Percentiles rank a stretch among this genome's conserved stretches.
Evolutionary conservation across 2,888 invertebrate genomes (phyloP).

Genomic region (Drosophila borealis): DNA sequence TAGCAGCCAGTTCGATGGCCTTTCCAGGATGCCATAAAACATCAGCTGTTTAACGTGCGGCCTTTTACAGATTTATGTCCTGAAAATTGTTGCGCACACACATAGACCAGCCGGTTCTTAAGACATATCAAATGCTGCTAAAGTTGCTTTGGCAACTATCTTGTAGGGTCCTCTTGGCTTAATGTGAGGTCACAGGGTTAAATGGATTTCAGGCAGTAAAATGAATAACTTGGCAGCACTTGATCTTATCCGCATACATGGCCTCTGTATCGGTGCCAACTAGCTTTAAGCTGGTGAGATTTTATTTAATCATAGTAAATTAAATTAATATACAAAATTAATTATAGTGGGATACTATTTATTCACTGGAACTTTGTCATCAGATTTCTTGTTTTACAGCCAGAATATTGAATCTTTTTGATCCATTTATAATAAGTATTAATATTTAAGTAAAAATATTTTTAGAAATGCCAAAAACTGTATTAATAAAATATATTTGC

Average conservation of each 20-base stretch:
- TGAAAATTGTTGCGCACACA: slow-evolving; percentile 54
- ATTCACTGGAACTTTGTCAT: neutral
- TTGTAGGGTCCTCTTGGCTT: slow-evolving; percentile 21
- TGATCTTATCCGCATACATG: slow-evolving; percentile 17
- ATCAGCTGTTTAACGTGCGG: slow-evolving; percentile 69
- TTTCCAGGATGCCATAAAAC: slow-evolving; percentile 61
- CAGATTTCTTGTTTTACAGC: no score
- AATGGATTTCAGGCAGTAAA: slow-evolving; percentile 35
- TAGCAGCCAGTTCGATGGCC: slow-evolving; percentile 66
- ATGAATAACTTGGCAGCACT: slow-evolving; percentile 56
- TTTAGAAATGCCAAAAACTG: no score
- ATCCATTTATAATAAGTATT: no score
- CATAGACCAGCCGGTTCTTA: slow-evolving; percentile 19
- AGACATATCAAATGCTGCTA: slow-evolving; percentile 24
- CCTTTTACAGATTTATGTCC: slow-evolving; percentile 63
- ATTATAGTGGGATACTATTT: no score
- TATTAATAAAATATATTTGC: neutral
- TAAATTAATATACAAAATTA: neutral
- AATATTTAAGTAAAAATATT: no score
- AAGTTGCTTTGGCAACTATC: slow-evolving; percentile 71
- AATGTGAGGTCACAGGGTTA: slow-evolving; percentile 37
- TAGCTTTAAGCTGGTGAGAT: neutral
- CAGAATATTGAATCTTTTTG: no score
- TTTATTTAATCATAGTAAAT: neutral
- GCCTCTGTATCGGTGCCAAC: slow-evolving; percentile 12